Conservation (phyloP, 2,888 invertebrate species). For the Arctia plantaginis region DNA sequence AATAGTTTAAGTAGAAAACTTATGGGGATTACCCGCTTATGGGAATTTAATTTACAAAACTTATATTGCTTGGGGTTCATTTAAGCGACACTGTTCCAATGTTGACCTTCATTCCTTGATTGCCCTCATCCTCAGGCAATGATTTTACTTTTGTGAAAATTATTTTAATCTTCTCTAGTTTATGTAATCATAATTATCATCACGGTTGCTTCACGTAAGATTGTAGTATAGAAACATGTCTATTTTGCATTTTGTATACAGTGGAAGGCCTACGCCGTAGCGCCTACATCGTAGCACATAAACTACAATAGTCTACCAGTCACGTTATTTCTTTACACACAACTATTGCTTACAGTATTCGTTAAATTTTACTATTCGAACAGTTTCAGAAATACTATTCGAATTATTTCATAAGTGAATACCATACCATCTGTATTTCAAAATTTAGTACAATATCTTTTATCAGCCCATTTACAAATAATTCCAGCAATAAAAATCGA, state of each 20-base stretch:
- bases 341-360: too few relatives aligned
- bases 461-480: too few relatives aligned
- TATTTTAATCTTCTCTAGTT: slow-evolving; percentile 30
- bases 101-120: slow-evolving; percentile 68
- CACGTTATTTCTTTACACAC: background rate
- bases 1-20: slow-evolving; percentile 31
- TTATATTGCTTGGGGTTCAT: slow-evolving; percentile 71
- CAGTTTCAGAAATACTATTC: too few relatives aligned
- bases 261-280: background rate
- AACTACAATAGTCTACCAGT: background rate
- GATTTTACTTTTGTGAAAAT: slow-evolving; percentile 42
- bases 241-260: background rate
- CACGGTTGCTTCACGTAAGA: slow-evolving; percentile 14
- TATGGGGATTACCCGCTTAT: slow-evolving; percentile 39
- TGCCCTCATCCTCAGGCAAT: slow-evolving; percentile 55
- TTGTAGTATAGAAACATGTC: background rate
- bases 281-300: background rate
- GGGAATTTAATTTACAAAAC: slow-evolving; percentile 64
- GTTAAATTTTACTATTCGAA: too few relatives aligned
- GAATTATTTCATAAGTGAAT: too few relatives aligned
- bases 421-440: too few relatives aligned
- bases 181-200: slow-evolving; percentile 37
- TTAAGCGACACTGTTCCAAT: slow-evolving; percentile 55
- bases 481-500: too few relatives aligned
- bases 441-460: too few relatives aligned